phyloP scores from a whole-genome alignment of 2,113 vertebrate species.

The Emydocephalus ijimae region DNA sequence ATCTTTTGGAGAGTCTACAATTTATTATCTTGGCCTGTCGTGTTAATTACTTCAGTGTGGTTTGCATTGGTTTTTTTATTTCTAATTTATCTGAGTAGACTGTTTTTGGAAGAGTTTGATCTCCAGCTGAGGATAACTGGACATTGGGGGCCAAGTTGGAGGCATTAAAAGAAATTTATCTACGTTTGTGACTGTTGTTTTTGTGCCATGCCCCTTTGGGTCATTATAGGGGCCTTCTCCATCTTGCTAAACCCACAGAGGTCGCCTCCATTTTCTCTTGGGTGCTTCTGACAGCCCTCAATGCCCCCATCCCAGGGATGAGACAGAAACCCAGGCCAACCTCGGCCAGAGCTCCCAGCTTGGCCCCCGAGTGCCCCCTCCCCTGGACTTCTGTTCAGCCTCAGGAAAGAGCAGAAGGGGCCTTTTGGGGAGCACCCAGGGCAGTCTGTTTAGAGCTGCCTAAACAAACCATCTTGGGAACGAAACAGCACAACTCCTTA shows the following conservation, averaged over 20 bases:
- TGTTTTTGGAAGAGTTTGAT: too few species aligned
- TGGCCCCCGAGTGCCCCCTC: not conserved
- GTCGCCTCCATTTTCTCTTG: not conserved
- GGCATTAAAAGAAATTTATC: too few species aligned
- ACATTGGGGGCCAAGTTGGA: too few species aligned
- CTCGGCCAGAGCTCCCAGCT: not conserved
- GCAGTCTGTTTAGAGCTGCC: conserved; percentile 9
- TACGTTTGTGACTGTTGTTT: too few species aligned
- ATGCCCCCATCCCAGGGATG: not conserved
- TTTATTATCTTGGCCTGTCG: too few species aligned
- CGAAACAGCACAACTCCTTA: conserved; percentile 10
- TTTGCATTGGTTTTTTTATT: too few species aligned
- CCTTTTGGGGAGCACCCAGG: not conserved
- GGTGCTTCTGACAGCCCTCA: not conserved
- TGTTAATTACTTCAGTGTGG: too few species aligned
- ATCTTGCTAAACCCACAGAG: not conserved
- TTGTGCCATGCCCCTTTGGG: too few species aligned
- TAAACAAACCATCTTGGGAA: conserved; percentile 1
- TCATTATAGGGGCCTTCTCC: not conserved
- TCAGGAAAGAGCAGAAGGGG: not conserved
- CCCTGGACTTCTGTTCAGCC: too few species aligned
- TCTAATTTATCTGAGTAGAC: too few species aligned
- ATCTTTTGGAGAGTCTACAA: too few species aligned
- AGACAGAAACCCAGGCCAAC: not conserved
- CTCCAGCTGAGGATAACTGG: too few species aligned